Evolutionary conservation across 2,888 invertebrate genomes (phyloP).

Genomic region (Scelioninae gen. 2): DNA sequence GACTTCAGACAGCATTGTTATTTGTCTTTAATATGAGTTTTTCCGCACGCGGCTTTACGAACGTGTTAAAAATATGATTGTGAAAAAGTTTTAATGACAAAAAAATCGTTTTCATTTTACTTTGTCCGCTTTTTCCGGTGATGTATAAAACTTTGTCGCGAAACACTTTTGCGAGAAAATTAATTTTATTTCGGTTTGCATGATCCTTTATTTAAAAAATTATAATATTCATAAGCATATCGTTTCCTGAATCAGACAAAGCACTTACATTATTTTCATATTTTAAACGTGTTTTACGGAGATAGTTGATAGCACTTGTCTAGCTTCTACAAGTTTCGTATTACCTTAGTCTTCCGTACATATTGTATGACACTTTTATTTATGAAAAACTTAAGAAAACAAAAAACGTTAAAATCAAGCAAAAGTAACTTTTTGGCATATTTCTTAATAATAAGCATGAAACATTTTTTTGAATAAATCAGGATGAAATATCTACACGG

Average conservation of each 20-base stretch:
- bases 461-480: too few species aligned
- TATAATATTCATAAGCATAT: constrained; percentile 18
- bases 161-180: background rate
- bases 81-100: constrained; percentile 1
- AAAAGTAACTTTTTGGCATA: background rate
- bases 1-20: too few species aligned
- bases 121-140: constrained; percentile 6
- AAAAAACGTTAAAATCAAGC: constrained; percentile 16
- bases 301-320: constrained; percentile 45
- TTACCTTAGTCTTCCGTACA: constrained; percentile 30
- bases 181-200: constrained; percentile 6
- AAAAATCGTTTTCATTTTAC: constrained; percentile 8
- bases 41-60: too few species aligned
- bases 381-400: constrained; percentile 31
- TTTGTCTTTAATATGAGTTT: too few species aligned
- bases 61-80: too few species aligned
- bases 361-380: constrained; percentile 45
- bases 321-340: constrained; percentile 47
- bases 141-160: constrained; percentile 1
- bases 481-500: too few species aligned
- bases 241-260: constrained; percentile 24
- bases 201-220: constrained; percentile 14
- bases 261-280: constrained; percentile 25
- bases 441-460: background rate
- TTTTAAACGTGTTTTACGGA: constrained; percentile 35